Conservation (phyloP, 1,140 invertebrate genomes). For the Megathymus violae region DNA sequence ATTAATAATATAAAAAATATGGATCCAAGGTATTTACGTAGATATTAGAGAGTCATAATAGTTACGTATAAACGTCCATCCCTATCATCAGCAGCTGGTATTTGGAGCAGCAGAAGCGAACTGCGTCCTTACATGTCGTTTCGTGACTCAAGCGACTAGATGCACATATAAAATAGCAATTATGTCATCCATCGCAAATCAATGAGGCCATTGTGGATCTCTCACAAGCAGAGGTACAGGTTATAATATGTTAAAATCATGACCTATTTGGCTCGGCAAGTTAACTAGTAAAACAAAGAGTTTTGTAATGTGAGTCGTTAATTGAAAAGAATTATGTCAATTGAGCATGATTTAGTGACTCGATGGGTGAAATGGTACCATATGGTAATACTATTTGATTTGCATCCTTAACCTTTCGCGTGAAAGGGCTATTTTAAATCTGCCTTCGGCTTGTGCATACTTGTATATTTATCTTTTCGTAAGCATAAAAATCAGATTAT, state of each 20-base stretch:
- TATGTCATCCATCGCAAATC: slow-evolving; percentile 30
- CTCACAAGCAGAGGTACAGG: slow-evolving; percentile 3
- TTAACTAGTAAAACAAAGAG: slow-evolving; percentile 10
- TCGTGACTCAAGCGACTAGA: slow-evolving; percentile 29
- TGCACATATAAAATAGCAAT: slow-evolving; percentile 32
- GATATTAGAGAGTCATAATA: neutral
- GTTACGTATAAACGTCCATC: neutral
- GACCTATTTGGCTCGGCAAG: slow-evolving; percentile 14
- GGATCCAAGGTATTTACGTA: too few relatives aligned
- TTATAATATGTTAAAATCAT: neutral
- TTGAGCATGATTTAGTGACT: neutral
- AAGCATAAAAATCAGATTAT: too few relatives aligned
- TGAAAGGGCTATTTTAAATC: neutral
- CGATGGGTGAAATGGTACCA: neutral
- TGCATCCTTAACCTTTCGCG: neutral
- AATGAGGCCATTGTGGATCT: slow-evolving; percentile 26
- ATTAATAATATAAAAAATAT: too few relatives aligned
- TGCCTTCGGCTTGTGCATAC: neutral
- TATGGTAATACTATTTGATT: neutral
- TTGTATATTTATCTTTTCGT: too few relatives aligned
- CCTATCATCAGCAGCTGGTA: slow-evolving; percentile 5
- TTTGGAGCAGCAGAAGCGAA: slow-evolving; percentile 23
- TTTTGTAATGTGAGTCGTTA: neutral
- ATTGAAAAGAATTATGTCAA: neutral
- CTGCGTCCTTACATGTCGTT: slow-evolving; percentile 24